phyloP scores from a whole-genome alignment of 2,113 vertebrate species.

The Microcebus lehilahytsara region DNA sequence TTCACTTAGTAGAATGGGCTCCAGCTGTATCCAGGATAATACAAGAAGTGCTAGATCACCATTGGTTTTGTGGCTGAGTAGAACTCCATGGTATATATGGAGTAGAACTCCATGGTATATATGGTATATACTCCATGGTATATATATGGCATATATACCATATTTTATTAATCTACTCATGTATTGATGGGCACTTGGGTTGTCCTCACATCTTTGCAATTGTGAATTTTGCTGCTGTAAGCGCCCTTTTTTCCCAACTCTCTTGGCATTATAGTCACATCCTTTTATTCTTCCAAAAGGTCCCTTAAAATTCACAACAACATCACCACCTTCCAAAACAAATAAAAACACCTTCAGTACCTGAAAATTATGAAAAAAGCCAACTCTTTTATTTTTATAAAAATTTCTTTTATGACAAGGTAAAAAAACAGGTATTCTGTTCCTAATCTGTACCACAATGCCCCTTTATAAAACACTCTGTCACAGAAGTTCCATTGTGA shows the following conservation, averaged over 20 bases:
- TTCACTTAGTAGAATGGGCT: no score
- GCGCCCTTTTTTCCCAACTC: not conserved
- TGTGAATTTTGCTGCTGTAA: not conserved
- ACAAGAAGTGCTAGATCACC: no score
- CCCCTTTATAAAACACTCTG: not conserved
- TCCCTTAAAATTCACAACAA: constrained; percentile 12
- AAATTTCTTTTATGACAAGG: not conserved
- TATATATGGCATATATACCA: no score
- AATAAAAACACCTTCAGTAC: not conserved
- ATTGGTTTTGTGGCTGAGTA: no score
- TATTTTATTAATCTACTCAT: no score
- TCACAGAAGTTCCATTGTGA: not conserved
- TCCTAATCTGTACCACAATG: not conserved
- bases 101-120: no score
- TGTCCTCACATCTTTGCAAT: no score
- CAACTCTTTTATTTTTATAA: constrained; percentile 4
- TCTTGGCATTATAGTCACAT: not conserved
- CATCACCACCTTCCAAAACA: not conserved
- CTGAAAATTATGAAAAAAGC: constrained; percentile 14
- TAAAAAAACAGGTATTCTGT: not conserved
- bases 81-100: no score
- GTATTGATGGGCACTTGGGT: no score
- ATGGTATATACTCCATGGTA: no score
- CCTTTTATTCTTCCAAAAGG: not conserved
- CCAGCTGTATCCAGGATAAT: no score